phyloP scores from a whole-genome alignment of 2,888 invertebrate genomes.

The Lamellibrachia satsuma region DNA sequence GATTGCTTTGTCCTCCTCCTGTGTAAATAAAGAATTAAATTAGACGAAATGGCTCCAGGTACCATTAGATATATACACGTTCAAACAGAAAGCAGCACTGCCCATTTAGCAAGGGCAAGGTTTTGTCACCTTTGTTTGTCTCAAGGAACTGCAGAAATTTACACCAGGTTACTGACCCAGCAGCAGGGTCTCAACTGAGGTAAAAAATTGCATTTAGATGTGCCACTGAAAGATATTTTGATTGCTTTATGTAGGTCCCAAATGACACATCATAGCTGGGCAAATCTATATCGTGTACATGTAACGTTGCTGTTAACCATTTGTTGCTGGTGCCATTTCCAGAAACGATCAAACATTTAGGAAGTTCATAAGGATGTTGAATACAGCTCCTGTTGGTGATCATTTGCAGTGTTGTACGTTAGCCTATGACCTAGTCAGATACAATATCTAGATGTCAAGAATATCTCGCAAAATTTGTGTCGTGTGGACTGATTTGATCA shows the following conservation, averaged over 20 bases:
- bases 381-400: neutral
- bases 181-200: neutral
- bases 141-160: neutral
- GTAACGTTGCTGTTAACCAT: neutral
- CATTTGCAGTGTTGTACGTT: neutral
- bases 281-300: neutral
- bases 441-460: neutral
- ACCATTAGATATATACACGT: neutral
- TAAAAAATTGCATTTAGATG: neutral
- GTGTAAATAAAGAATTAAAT: conserved; percentile 11
- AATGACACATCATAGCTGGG: neutral
- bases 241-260: neutral
- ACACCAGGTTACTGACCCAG: neutral
- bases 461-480: neutral
- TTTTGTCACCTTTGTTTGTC: neutral
- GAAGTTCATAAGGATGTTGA: neutral
- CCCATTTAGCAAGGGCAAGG: neutral
- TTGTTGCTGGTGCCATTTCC: neutral
- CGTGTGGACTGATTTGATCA: neutral
- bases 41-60: neutral
- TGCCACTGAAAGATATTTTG: conserved; percentile 10
- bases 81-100: neutral
- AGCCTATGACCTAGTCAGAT: neutral
- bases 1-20: neutral
- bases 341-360: neutral